These are phyloP conservation scores for Thymelicus lineola DNA, from an alignment of 2,888 invertebrate species.

Conservation along the genomic window DNA sequence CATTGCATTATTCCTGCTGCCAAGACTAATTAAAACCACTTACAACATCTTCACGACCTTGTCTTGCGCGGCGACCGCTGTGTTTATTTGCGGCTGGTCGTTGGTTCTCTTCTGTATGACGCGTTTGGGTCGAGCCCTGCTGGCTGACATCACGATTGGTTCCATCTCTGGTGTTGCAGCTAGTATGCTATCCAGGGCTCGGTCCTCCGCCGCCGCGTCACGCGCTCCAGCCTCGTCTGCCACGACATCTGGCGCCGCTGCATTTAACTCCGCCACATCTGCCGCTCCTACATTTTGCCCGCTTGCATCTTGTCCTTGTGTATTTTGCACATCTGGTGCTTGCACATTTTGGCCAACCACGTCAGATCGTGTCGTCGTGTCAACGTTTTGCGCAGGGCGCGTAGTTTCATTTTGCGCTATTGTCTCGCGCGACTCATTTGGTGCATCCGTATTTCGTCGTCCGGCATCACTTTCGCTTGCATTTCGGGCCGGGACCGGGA, in stretches of 20 bases:
- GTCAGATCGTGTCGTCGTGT: not conserved
- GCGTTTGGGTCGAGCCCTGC: not conserved
- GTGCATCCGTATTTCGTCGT: too few species aligned
- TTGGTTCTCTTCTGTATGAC: constrained; percentile 64
- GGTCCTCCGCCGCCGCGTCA: not conserved
- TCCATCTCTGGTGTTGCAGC: not conserved
- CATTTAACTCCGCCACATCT: not conserved
- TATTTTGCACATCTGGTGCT: not conserved
- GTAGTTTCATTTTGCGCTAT: too few species aligned
- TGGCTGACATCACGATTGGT: not conserved
- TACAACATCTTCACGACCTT: constrained; percentile 65
- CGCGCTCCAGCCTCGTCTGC: not conserved
- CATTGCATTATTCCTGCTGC: not conserved
- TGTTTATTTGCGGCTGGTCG: constrained; percentile 75
- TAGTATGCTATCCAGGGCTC: not conserved
- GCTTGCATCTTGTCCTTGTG: not conserved
- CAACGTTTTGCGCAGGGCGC: not conserved
- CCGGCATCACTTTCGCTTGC: too few species aligned
- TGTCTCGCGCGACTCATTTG: too few species aligned
- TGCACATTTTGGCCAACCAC: not conserved
- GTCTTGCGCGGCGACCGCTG: constrained; percentile 53
- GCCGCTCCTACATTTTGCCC: not conserved
- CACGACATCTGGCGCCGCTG: not conserved
- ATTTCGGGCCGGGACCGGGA: too few species aligned
- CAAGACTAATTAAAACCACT: constrained; percentile 45